phyloP scores from a whole-genome alignment of 2,888 invertebrate species.

The Melanophora roralis region DNA sequence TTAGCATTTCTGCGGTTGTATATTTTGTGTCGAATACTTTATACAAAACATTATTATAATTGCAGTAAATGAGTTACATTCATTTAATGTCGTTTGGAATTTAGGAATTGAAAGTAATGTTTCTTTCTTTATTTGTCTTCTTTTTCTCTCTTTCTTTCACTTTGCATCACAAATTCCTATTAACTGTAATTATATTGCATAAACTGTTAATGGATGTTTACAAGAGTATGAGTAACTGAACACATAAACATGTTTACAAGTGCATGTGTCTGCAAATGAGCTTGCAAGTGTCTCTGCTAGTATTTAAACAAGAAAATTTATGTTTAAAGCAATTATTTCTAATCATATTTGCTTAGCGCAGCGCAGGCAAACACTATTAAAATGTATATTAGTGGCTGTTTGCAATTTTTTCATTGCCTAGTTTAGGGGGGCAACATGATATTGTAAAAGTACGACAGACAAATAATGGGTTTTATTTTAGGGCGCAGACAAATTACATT shows the following conservation, averaged over 20 bases:
- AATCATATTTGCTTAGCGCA: constrained; percentile 52
- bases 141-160: neutral
- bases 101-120: constrained; percentile 46
- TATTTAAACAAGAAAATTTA: constrained; percentile 39
- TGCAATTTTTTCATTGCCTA: neutral
- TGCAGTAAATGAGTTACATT: constrained; percentile 58
- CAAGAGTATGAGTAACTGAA: neutral
- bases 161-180: neutral
- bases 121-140: neutral
- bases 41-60: constrained; percentile 51
- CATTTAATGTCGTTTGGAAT: constrained; percentile 41
- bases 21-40: neutral
- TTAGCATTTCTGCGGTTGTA: constrained; percentile 50
- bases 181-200: constrained; percentile 47
- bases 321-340: constrained; percentile 59
- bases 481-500: too few relatives aligned
- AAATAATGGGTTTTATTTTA: too few relatives aligned
- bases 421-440: constrained; percentile 12
- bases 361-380: constrained; percentile 13
- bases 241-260: too few relatives aligned
- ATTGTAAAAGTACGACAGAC: neutral
- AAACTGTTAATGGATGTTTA: constrained; percentile 19
- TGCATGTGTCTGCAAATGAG: neutral
- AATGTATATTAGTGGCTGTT: neutral
- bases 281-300: neutral